These are phyloP conservation scores for Stichodactyla mertensii DNA, from an alignment of 64 coral and sea anemone genomes.

Conservation along the genomic window DNA sequence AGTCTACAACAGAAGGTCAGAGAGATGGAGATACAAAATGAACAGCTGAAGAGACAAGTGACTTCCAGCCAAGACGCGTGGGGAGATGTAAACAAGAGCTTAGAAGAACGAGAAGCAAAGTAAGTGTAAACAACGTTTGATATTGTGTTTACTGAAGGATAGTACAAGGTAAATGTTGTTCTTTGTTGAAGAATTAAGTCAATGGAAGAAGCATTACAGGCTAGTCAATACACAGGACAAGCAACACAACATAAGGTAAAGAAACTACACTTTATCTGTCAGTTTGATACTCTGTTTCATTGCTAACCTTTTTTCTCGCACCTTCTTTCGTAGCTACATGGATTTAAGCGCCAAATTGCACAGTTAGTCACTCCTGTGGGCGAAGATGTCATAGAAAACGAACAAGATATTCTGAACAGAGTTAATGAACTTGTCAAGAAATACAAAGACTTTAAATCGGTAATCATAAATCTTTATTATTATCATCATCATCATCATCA, in stretches of 20 bases:
- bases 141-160: too few species aligned
- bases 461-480: constrained; percentile 4
- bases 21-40: constrained; percentile 70
- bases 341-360: constrained; percentile 54
- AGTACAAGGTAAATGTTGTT: not conserved
- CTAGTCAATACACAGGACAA: constrained; percentile 75
- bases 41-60: constrained; percentile 73
- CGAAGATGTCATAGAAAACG: constrained; percentile 27
- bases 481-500: not conserved
- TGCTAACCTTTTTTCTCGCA: not conserved
- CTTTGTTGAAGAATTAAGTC: not conserved
- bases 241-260: constrained; percentile 69
- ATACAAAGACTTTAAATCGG: constrained; percentile 52
- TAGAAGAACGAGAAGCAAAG: constrained; percentile 82
- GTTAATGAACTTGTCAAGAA: constrained; percentile 44
- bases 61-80: constrained; percentile 92
- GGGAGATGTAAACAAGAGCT: constrained; percentile 50
- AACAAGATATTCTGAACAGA: constrained; percentile 33
- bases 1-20: constrained; percentile 68
- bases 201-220: constrained; percentile 76
- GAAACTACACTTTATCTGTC: not conserved
- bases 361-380: constrained; percentile 39
- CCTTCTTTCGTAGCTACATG: constrained; percentile 28
- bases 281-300: not conserved
- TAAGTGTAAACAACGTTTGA: not conserved